phyloP scores from a whole-genome alignment of 2,113 vertebrate genomes.

The Sapajus apella region DNA sequence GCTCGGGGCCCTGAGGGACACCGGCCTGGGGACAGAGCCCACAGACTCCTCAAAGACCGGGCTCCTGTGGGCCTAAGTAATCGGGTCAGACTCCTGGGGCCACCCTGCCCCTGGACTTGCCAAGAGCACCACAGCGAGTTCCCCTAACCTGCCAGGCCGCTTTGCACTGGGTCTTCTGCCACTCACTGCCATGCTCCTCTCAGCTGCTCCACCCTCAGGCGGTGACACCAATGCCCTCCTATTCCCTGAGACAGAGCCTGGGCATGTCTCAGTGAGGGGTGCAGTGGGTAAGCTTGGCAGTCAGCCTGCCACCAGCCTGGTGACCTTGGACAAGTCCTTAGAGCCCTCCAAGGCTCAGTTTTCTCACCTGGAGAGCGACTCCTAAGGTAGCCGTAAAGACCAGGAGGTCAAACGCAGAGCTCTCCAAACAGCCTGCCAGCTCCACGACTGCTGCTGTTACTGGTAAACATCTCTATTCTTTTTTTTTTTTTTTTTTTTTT shows the following conservation, averaged over 20 bases:
- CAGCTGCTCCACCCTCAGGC: background rate
- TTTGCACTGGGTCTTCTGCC: background rate
- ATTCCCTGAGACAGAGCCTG: background rate
- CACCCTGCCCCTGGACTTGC: background rate
- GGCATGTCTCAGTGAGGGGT: rapidly evolving
- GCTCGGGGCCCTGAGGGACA: background rate
- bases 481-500: background rate
- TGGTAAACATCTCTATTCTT: background rate
- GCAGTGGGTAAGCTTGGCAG: background rate
- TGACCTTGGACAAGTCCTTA: background rate
- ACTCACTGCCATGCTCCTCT: background rate
- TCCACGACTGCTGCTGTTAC: background rate
- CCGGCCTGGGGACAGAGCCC: background rate
- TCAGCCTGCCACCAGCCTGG: background rate
- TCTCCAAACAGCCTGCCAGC: background rate
- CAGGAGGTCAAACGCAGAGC: background rate
- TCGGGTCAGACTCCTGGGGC: no score
- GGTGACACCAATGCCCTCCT: rapidly evolving
- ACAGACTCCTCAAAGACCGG: background rate
- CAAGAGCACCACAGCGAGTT: background rate
- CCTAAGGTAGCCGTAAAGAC: background rate
- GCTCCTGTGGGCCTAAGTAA: rapidly evolving
- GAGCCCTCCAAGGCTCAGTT: no score
- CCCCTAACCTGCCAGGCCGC: background rate
- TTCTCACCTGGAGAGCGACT: background rate